A percentile compares a stretch with the other conserved stretches of the same genome.
Evolutionary conservation across 2,797 vertebrate species (phyloP).

Genomic region (Pogonophryne albipinna): DNA sequence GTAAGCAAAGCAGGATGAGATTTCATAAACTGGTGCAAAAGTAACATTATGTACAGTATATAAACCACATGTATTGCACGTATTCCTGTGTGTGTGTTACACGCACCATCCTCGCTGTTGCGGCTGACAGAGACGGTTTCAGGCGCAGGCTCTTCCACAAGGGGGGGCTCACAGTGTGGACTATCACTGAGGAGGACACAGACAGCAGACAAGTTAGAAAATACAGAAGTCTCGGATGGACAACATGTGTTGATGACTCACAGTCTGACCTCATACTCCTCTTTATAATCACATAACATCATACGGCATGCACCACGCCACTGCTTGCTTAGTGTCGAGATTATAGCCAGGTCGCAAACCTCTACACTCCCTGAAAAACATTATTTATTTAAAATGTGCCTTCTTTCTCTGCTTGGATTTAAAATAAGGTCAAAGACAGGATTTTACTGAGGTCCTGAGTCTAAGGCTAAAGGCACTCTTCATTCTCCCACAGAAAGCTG

Average conservation of each 20-base stretch:
- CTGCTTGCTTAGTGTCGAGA: not conserved
- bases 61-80: constrained; percentile 1
- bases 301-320: not conserved
- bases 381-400: no score
- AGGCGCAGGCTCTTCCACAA: constrained; percentile 90
- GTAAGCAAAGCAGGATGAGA: constrained; percentile 42
- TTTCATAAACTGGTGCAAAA: constrained; percentile 25
- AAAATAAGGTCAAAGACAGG: not conserved
- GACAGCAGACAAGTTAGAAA: constrained; percentile 26
- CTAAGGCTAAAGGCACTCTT: no score
- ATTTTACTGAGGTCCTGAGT: not conserved
- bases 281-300: constrained; percentile 7
- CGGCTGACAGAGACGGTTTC: constrained; percentile 89
- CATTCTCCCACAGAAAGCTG: no score
- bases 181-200: constrained; percentile 87
- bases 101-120: constrained; percentile 93
- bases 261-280: constrained; percentile 40
- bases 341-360: constrained; percentile 7
- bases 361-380: not conserved
- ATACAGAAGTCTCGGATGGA: constrained; percentile 13
- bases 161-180: constrained; percentile 92
- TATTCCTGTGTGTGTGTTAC: constrained; percentile 16
- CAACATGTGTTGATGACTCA: constrained; percentile 38
- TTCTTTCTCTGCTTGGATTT: no score
- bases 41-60: not conserved